Evolutionary conservation across 2,888 invertebrate genomes (phyloP).

Genomic region (Acrobasis suavella): DNA sequence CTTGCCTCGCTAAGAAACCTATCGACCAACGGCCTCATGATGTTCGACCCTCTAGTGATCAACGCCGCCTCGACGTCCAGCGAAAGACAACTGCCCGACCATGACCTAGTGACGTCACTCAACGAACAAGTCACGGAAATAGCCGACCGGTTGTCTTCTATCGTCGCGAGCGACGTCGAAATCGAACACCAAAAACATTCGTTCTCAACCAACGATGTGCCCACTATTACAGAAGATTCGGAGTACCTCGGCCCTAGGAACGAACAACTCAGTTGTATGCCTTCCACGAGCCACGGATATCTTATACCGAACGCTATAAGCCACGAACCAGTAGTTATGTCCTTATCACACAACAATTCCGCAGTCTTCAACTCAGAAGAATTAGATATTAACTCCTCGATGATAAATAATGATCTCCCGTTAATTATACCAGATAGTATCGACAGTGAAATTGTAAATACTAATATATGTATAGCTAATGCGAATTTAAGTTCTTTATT

Average conservation of each 20-base stretch:
- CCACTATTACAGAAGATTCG: constrained; percentile 58
- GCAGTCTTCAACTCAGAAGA: constrained; percentile 68
- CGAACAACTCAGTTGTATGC: constrained; percentile 76
- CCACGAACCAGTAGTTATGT: constrained; percentile 80
- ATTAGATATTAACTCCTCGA: constrained; percentile 48
- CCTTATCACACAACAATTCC: constrained; percentile 75
- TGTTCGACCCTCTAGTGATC: constrained; percentile 76
- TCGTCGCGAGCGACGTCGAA: constrained; percentile 62
- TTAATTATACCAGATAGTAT: constrained; percentile 71
- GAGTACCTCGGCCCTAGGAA: constrained; percentile 61
- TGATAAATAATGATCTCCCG: constrained; percentile 60
- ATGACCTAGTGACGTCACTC: constrained; percentile 72
- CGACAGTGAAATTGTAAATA: constrained; percentile 67
- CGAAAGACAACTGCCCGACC: constrained; percentile 68
- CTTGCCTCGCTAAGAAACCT: constrained; percentile 68
- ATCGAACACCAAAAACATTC: constrained; percentile 70
- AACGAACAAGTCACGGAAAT: constrained; percentile 79
- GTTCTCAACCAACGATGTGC: constrained; percentile 72
- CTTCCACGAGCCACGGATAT: constrained; percentile 85
- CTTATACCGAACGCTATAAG: constrained; percentile 84
- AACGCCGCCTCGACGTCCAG: constrained; percentile 65
- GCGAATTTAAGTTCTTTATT: constrained; percentile 83
- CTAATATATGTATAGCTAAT: constrained; percentile 84
- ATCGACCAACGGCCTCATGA: constrained; percentile 74
- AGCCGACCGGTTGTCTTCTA: constrained; percentile 72